phyloP scores from a whole-genome alignment of 2,113 vertebrate genomes.

The Macrotus californicus region DNA sequence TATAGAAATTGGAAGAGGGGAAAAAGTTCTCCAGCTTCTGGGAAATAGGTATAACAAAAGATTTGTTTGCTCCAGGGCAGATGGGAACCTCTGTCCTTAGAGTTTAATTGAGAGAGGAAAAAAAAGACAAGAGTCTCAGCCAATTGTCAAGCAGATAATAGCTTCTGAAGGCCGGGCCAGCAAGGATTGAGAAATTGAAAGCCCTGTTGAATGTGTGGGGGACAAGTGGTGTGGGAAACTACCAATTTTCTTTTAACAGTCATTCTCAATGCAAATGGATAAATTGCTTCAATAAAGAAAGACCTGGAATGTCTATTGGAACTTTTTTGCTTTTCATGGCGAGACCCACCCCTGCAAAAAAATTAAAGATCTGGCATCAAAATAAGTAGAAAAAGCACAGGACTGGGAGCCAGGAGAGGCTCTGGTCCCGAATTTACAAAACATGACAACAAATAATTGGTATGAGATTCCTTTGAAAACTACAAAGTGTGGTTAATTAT shows the following conservation, averaged over 20 bases:
- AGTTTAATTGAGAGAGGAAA: constrained; percentile 46
- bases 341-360: not conserved
- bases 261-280: constrained; percentile 45
- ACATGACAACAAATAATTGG: constrained; percentile 15
- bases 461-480: constrained; percentile 31
- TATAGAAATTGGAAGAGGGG: constrained; percentile 41
- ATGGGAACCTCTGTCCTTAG: constrained; percentile 47
- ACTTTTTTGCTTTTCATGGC: constrained; percentile 18
- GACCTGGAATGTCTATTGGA: constrained; percentile 24
- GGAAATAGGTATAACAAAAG: constrained; percentile 56
- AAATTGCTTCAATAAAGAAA: constrained; percentile 30
- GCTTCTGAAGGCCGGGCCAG: constrained; percentile 48
- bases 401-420: not conserved
- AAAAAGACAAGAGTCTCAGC: constrained; percentile 48
- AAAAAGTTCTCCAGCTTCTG: constrained; percentile 33
- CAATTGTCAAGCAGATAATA: constrained; percentile 53
- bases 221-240: constrained; percentile 62
- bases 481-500: not conserved
- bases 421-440: constrained; percentile 2
- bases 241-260: constrained; percentile 32
- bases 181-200: constrained; percentile 24
- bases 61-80: constrained; percentile 46
- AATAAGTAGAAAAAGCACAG: not conserved
- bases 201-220: not conserved
- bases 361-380: not conserved